Evolutionary conservation across 64 coral and sea anemone species (phyloP), one percentile per base, ranked within the genome.

Genomic region (Montipora capricornis): DNA sequence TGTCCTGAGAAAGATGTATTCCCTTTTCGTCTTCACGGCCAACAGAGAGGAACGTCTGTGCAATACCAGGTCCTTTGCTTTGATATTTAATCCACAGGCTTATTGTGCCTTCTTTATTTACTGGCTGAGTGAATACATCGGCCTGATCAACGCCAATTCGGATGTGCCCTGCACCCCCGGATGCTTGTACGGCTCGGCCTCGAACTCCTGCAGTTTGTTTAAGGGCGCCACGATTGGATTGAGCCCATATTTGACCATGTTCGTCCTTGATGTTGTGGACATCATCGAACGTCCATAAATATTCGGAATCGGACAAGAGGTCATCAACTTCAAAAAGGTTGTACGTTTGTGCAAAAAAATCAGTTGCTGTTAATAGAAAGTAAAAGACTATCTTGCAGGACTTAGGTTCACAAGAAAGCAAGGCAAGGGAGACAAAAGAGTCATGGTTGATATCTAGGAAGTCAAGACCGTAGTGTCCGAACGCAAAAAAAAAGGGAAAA

Each of bases 191-290:
- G 7, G 44, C 79, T 51, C 46, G 46, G 12, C 26, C 49, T 11
- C 79, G 79, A 17, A 89, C 26, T 46, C 87, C 87, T 61, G 19
- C 12, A 16, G 59, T 48, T 17, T 11, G 2, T 6, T 67, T 60
- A 5, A 80, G n/a, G n/a, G 16, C n/a, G 13, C 58, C 77, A 5
- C 7, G 37, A 37, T 37, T 68, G 44, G 49, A 47, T 12, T 68
- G 37, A 10, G 55, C 89, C 89, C 89, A 90, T 8, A 37, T 46
- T 37, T 69, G 2, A 69, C 55, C 17, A 17, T 47, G 59, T 13
- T 50, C 13, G 77, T 90, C 67, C 59, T 80, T 80, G 4, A 90
- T 80, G 89, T 81, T 52, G 5, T 3, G 45, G 13, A 61, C 20
- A 46, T 67, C 16, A 60, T 80, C 29, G 57, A 89, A 67, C 5